A percentile compares a stretch with the other conserved stretches of the same genome.
These are phyloP conservation scores for Carcina quercana DNA, from an alignment of 2,888 invertebrate genomes.

Conservation along the genomic window DNA sequence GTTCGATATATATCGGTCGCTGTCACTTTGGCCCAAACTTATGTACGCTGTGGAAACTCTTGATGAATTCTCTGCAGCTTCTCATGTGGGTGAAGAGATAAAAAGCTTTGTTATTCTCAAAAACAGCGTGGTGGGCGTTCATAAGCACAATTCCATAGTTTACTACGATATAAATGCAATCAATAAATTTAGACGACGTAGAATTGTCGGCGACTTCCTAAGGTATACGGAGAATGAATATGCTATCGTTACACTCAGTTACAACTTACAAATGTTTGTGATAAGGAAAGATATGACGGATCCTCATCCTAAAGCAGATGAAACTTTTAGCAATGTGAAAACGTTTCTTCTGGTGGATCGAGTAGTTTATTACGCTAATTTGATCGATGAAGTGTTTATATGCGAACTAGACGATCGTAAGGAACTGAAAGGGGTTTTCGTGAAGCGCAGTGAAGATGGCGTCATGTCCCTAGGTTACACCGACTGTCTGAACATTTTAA, in stretches of 20 bases:
- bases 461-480: constrained; percentile 36
- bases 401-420: constrained; percentile 24
- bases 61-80: constrained; percentile 47
- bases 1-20: constrained; percentile 44
- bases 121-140: constrained; percentile 40
- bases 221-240: constrained; percentile 39
- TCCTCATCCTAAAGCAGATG: constrained; percentile 16
- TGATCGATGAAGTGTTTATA: constrained; percentile 33
- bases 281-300: constrained; percentile 25
- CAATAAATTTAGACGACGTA: constrained; percentile 19
- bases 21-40: constrained; percentile 43
- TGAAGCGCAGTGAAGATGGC: constrained; percentile 24
- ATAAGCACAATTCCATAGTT: constrained; percentile 30
- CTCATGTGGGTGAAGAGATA: constrained; percentile 34
- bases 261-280: constrained; percentile 32
- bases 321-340: constrained; percentile 34
- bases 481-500: constrained; percentile 29
- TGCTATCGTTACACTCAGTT: constrained; percentile 27
- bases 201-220: constrained; percentile 34
- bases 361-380: constrained; percentile 32
- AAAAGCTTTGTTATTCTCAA: constrained; percentile 31
- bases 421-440: constrained; percentile 15
- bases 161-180: constrained; percentile 44
- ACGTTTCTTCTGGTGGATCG: constrained; percentile 28
- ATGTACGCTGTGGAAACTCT: constrained; percentile 26